Evolutionary conservation across 2,888 invertebrate species (phyloP), one percentile per base, ranked within the genome.

Genomic region (Spodoptera picta): DNA sequence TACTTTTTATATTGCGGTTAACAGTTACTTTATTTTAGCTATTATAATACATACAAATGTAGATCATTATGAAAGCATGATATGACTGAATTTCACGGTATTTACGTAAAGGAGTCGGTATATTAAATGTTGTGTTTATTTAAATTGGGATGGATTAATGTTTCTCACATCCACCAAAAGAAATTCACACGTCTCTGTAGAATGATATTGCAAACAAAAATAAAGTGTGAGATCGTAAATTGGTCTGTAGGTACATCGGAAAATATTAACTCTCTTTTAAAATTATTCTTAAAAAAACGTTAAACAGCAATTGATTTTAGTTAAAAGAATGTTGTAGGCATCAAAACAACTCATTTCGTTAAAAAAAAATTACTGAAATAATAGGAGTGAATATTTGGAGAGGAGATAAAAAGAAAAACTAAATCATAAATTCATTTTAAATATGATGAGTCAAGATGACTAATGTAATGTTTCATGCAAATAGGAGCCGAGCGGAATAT

Each of bases 11-110:
- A 70, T 61, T 66, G 64, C 46, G 59, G 62, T 61, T 65, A 66
- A 60, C 61, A 59, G 60, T 54, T 54, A 67, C 36, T 36, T 36
- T 61, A 75, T 63, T 73, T 69, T 41, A 67, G 12, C 50, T 65
- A 65, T 67, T 72, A 65, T 64, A 61, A 55, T 50, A 24, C 65
- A 65, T 64, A 61, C 23, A 24, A 45, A 46, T 65, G 54, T 43
- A 52, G 53, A 68, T 55, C 46, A 53, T 48, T 7, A 27, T 51
- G 36, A 19, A 31, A 23, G 12, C 27, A 11, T 14, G 36, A 47
- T 57, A 24, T 49, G 41, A 42, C 19, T 23, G 42, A 41, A 50
- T 57, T 42, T 41, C 11, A 72, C 46, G 36, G 41, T 46, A 57
- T 51, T 48, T 46, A 48, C 36, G 36, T 44, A 56, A 47, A 63